Evolutionary conservation across 2,797 vertebrate species (phyloP).

Genomic region (Poecile montanus): DNA sequence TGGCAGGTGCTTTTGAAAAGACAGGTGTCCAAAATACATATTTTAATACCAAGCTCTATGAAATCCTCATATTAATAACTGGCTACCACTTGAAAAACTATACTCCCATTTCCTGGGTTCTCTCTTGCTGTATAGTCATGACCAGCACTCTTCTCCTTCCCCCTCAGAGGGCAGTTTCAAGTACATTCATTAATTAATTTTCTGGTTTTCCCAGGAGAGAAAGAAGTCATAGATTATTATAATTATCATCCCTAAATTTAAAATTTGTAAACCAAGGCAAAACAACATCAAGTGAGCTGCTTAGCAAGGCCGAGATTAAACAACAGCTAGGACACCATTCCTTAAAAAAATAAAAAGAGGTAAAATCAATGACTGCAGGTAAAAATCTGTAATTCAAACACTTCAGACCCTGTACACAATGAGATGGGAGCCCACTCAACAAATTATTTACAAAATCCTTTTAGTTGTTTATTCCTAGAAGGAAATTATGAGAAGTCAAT

Average conservation of each 20-base stretch:
- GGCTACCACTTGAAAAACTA: background rate
- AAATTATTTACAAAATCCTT: background rate
- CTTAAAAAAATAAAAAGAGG: background rate
- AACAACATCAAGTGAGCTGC: background rate
- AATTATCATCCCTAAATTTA: background rate
- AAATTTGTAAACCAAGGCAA: background rate
- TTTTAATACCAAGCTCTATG: background rate
- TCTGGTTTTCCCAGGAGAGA: background rate
- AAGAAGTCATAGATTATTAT: background rate
- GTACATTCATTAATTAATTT: background rate
- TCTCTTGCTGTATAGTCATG: background rate
- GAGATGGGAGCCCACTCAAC: background rate
- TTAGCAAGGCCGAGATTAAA: background rate
- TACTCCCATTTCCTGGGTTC: background rate
- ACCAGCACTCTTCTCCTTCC: background rate
- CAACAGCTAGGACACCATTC: background rate
- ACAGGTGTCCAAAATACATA: conserved; percentile 13
- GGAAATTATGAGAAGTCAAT: background rate
- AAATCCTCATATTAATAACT: background rate
- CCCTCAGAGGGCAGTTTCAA: background rate
- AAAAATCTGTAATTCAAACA: background rate
- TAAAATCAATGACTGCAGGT: background rate
- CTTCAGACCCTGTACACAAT: background rate
- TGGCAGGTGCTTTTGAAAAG: background rate
- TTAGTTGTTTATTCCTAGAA: background rate